Evolutionary conservation across 2,113 vertebrate genomes (phyloP).

Genomic region (Urocolius indicus): DNA sequence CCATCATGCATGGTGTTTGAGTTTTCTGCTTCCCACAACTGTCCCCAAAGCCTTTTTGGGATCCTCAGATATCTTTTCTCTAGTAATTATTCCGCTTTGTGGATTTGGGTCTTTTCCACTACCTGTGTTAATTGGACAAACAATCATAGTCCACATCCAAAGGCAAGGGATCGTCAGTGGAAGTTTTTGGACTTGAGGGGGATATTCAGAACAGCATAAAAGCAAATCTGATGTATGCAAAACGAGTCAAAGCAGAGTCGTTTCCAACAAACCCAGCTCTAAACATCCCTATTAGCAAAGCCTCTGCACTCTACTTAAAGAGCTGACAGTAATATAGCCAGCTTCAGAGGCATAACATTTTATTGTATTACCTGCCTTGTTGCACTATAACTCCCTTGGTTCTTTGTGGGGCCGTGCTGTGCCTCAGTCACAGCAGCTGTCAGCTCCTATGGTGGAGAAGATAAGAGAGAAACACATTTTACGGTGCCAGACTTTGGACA

Average conservation of each 20-base stretch:
- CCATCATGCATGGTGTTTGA: not conserved
- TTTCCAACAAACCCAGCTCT: not conserved
- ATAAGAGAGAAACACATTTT: not conserved
- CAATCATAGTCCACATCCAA: not conserved
- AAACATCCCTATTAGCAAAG: constrained; percentile 22
- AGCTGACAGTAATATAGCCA: not conserved
- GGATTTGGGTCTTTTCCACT: not conserved
- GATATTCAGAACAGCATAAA: not conserved
- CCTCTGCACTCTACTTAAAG: not conserved
- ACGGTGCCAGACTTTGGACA: not conserved
- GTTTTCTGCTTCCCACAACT: constrained; percentile 20
- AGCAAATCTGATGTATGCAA: not conserved
- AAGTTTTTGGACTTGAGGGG: not conserved
- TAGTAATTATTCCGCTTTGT: constrained; percentile 7
- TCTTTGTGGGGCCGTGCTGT: not conserved
- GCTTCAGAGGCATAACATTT: not conserved
- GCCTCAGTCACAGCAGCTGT: not conserved
- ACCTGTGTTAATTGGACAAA: not conserved
- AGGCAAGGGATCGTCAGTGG: not conserved
- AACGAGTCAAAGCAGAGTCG: not conserved
- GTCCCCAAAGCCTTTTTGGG: constrained; percentile 1
- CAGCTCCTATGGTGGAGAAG: not conserved
- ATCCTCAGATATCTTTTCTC: constrained; percentile 11
- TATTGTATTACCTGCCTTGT: constrained; percentile 4
- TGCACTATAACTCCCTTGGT: not conserved